Percentiles rank a stretch among this genome's conserved stretches.
These are phyloP conservation scores for Diadophis punctatus DNA, from an alignment of 2,113 vertebrate species.

Conservation along the genomic window DNA sequence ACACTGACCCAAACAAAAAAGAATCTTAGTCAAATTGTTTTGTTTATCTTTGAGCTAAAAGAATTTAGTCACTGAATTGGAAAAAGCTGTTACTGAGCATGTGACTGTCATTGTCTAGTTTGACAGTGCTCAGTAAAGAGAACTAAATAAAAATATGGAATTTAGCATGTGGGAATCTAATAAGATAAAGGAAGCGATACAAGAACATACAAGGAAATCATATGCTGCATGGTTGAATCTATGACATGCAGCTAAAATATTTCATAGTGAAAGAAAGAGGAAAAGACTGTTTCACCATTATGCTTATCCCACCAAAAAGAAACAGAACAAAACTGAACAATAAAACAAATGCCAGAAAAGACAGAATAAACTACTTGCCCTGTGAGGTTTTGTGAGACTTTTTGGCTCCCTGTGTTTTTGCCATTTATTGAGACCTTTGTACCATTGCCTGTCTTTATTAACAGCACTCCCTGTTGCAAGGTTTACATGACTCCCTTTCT, in stretches of 20 bases:
- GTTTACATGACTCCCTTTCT: neutral
- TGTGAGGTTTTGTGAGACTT: neutral
- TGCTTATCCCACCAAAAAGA: neutral
- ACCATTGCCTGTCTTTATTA: neutral
- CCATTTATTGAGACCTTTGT: neutral
- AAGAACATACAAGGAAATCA: neutral
- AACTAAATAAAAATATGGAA: neutral
- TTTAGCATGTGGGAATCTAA: neutral
- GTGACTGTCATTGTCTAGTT: neutral
- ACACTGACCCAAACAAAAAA: neutral
- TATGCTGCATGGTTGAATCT: neutral
- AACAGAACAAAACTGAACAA: neutral
- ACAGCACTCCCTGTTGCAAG: neutral
- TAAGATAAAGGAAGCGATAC: neutral
- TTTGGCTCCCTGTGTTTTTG: neutral
- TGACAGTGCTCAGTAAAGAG: neutral
- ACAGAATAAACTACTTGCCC: neutral
- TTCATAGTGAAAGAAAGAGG: neutral
- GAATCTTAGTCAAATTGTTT: neutral
- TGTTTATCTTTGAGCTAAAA: neutral
- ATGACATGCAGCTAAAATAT: neutral
- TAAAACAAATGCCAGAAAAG: neutral
- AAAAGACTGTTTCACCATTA: neutral
- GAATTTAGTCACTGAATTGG: neutral
- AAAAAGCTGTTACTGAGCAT: neutral